Evolutionary conservation across 2,113 vertebrate genomes (phyloP).

Genomic region (Eleginops maclovinus): DNA sequence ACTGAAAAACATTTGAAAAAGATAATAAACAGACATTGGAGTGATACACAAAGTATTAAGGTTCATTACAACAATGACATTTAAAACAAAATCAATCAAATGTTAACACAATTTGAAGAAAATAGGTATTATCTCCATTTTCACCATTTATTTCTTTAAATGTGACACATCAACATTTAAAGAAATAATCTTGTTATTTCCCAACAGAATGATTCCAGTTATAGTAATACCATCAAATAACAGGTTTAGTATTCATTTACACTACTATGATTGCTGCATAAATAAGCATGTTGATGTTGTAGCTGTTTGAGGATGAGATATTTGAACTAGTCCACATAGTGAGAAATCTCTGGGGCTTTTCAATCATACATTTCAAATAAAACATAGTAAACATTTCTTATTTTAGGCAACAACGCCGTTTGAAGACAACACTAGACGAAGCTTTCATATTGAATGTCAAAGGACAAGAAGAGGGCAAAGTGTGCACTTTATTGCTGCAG

Average conservation of each 20-base stretch:
- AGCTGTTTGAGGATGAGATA: neutral
- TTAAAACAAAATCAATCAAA: neutral
- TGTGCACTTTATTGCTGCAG: neutral
- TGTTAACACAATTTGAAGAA: neutral
- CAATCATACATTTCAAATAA: neutral
- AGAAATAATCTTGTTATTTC: neutral
- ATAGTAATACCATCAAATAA: neutral
- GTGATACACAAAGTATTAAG: neutral
- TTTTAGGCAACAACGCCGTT: neutral
- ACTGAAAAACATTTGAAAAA: conserved; percentile 53
- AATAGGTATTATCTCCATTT: neutral
- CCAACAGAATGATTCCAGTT: neutral
- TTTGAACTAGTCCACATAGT: neutral
- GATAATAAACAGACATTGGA: neutral
- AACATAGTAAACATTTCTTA: neutral
- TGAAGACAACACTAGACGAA: neutral
- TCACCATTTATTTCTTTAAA: no score
- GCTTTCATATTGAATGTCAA: neutral
- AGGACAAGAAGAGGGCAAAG: conserved; percentile 40
- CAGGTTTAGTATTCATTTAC: neutral
- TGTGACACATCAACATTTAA: neutral
- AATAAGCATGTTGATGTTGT: neutral
- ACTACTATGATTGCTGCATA: neutral
- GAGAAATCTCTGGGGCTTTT: neutral
- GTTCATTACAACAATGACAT: neutral